Base-by-base conservation (phyloP, 2,888 invertebrate genomes). In the Pedicia rivosa region DNA sequence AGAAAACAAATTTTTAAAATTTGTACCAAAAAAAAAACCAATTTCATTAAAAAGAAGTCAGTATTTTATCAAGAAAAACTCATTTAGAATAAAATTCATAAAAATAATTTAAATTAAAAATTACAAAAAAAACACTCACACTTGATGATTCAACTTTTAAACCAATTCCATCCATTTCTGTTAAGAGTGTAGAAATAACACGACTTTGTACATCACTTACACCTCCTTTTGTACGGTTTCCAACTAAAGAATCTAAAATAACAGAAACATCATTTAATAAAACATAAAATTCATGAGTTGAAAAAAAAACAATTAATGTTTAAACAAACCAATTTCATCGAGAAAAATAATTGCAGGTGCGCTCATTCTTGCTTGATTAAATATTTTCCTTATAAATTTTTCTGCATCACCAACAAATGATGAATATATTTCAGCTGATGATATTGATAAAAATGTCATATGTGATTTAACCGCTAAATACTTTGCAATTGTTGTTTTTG, bases 111-210 rank as follows among this genome's bases (percentile, higher is more conserved):
- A n/a, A n/a, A n/a, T n/a, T n/a, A n/a, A n/a, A n/a, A n/a, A n/a
- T n/a, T n/a, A n/a, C n/a, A n/a, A n/a, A n/a, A n/a, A n/a, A n/a
- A n/a, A n/a, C n/a, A n/a, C n/a, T 25, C 12, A 20, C 33, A 38
- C 20, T 29, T 26, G 19, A 20, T 8, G 36, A 34, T 13, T 19
- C 41, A 1, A 40, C 28, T 33, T 41, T 45, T 9, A 37, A 31
- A 10, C 70, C 68, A 40, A 75, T 63, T 9, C 75, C 75, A 55
- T 75, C 75, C 70, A 75, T 72, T 57, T 75, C 73, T 30, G 69
- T 72, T 6, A 76, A 59, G 20, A 76, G 58, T 1, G 72, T 64
- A 3, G 74, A 68, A 15, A 76, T 53, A 27, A 75, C 66, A 35
- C 71, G 62, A 38, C 69, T 65, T 46, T 71, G 70, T 1, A 70